These are phyloP conservation scores for Dipodomys spectabilis DNA, from an alignment of 2,113 vertebrate genomes.

Conservation along the genomic window DNA sequence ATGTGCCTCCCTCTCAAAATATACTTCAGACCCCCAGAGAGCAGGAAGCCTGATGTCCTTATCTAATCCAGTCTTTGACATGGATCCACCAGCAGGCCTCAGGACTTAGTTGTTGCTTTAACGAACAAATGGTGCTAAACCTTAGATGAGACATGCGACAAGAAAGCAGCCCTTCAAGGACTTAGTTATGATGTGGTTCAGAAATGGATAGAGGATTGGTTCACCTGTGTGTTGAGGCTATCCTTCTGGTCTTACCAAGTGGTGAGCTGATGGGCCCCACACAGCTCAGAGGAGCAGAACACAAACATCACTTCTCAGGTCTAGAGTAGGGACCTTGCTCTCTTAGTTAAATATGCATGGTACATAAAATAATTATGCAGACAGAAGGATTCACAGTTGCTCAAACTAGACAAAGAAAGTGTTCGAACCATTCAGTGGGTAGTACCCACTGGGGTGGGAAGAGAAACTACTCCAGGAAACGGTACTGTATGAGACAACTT, in stretches of 20 bases:
- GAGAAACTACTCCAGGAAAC: conserved; percentile 70
- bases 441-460: conserved; percentile 61
- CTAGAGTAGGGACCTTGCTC: conserved; percentile 45
- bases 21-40: neutral
- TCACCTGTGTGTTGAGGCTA: neutral
- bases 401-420: conserved; percentile 71
- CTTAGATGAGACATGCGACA: neutral
- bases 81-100: neutral
- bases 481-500: conserved; percentile 29
- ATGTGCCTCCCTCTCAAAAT: neutral
- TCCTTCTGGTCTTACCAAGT: neutral
- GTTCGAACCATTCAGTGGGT: conserved; percentile 65
- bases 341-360: conserved; percentile 58
- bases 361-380: conserved; percentile 76
- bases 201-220: neutral
- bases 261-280: neutral
- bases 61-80: neutral
- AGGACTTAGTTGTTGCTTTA: neutral
- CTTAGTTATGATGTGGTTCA: neutral
- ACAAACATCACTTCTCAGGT: neutral
- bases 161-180: neutral
- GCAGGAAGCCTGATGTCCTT: neutral
- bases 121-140: neutral
- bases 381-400: conserved; percentile 77
- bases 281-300: neutral